Evolutionary conservation across 2,113 vertebrate species (phyloP).

Genomic region (Marmota monax): DNA sequence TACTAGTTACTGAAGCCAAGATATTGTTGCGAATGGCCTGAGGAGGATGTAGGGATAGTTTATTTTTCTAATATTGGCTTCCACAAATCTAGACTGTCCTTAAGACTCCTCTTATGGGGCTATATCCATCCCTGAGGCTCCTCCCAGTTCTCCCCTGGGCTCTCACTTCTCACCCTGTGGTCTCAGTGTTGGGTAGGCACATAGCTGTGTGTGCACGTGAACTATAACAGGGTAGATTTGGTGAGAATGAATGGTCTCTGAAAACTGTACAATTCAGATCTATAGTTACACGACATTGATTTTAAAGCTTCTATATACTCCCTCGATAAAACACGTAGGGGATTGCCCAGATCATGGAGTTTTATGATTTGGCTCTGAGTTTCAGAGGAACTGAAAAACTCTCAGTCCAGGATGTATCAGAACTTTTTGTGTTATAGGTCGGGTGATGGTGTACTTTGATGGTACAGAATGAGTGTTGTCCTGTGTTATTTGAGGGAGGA

Average conservation of each 20-base stretch:
- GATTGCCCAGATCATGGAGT: background rate
- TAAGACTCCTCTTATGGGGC: background rate
- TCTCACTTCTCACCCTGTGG: background rate
- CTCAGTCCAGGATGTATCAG: background rate
- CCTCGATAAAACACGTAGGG: background rate
- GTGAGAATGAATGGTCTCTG: background rate
- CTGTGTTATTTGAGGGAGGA: background rate
- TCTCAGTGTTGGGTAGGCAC: background rate
- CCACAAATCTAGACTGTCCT: background rate
- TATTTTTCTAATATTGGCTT: slow-evolving; percentile 7
- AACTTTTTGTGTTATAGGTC: background rate
- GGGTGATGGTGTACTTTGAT: background rate
- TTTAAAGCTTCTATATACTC: background rate
- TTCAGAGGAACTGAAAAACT: slow-evolving; percentile 44
- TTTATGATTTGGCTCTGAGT: slow-evolving; percentile 7
- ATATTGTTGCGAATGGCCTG: background rate
- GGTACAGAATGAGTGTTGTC: background rate
- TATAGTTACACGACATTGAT: background rate
- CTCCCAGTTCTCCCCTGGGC: background rate
- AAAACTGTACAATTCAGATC: slow-evolving; percentile 6
- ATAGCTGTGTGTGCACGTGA: background rate
- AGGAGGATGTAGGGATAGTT: background rate
- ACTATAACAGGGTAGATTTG: background rate
- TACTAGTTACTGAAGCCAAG: background rate
- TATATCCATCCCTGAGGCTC: background rate